Conservation (phyloP, 2,797 vertebrate genomes). For the Epinephelus coioides region DNA sequence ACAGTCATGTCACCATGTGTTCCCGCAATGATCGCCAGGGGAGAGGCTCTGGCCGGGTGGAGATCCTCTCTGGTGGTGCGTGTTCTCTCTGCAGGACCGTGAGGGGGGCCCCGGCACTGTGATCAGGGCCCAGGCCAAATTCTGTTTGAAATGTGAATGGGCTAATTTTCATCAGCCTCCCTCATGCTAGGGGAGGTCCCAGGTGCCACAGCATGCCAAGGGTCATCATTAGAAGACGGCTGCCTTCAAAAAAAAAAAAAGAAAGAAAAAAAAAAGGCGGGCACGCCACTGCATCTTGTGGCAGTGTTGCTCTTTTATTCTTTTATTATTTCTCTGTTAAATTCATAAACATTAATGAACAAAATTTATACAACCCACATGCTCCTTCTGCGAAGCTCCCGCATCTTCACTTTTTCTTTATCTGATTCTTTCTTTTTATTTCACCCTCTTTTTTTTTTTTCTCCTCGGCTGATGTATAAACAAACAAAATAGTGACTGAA, state of each 20-base stretch:
- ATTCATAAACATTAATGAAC: slow-evolving; percentile 96
- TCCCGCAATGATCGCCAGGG: slow-evolving; percentile 95
- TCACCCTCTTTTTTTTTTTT: slow-evolving; percentile 34
- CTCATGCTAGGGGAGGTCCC: slow-evolving; percentile 92
- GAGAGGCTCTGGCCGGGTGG: slow-evolving; percentile 80
- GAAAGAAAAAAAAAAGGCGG: slow-evolving; percentile 37
- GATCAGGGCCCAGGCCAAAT: slow-evolving; percentile 98
- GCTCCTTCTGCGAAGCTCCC: slow-evolving; percentile 68
- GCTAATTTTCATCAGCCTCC: slow-evolving; percentile 98
- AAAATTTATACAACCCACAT: slow-evolving; percentile 86
- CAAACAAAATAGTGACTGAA: slow-evolving; percentile 86
- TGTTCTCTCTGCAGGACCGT: slow-evolving; percentile 93
- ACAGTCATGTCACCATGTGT: slow-evolving; percentile 94
- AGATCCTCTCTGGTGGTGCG: slow-evolving; percentile 87
- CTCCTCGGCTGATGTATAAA: slow-evolving; percentile 81
- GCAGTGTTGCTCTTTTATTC: slow-evolving; percentile 83
- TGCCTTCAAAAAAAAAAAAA: slow-evolving; percentile 87
- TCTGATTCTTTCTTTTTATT: slow-evolving; percentile 67
- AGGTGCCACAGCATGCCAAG: slow-evolving; percentile 96
- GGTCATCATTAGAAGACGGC: slow-evolving; percentile 99
- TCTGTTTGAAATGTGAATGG: slow-evolving; percentile 99
- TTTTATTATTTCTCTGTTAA: slow-evolving; percentile 87
- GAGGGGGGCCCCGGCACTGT: slow-evolving; percentile 89
- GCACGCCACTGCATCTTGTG: slow-evolving; percentile 86
- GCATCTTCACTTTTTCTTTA: slow-evolving; percentile 62